phyloP scores from a whole-genome alignment of 2,113 vertebrate species.

The Mesocricetus auratus region DNA sequence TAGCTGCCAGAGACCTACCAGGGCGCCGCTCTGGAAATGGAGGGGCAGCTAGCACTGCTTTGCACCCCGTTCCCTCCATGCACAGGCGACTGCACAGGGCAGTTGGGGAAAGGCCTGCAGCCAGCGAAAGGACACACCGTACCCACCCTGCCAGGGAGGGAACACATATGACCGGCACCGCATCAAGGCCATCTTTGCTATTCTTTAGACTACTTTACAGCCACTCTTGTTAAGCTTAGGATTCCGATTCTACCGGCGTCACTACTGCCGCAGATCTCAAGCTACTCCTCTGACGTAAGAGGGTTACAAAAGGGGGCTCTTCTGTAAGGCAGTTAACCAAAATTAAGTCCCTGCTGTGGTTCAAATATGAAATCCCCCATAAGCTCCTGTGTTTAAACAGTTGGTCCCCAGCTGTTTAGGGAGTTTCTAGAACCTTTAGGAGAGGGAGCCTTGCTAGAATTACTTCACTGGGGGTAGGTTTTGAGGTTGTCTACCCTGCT shows the following conservation, averaged over 20 bases:
- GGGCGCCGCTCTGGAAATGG: not conserved
- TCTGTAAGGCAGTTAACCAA: not conserved
- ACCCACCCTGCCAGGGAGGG: not conserved
- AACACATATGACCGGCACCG: not conserved
- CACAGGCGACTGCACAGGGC: not conserved
- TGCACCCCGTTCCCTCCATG: too few species aligned
- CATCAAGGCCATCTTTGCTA: not conserved
- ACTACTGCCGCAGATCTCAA: not conserved
- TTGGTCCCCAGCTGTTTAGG: not conserved
- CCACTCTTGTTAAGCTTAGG: not conserved
- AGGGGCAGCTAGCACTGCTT: not conserved
- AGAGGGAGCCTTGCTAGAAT: not conserved
- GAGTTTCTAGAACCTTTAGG: not conserved
- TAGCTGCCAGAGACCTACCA: not conserved
- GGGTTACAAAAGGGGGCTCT: not conserved
- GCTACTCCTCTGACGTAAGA: not conserved
- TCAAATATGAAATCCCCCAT: too few species aligned
- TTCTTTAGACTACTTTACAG: not conserved
- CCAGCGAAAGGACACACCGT: not conserved
- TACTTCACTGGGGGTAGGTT: not conserved
- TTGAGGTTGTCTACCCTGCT: not conserved
- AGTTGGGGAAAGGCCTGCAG: not conserved
- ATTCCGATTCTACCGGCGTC: not conserved
- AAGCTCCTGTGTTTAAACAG: not conserved
- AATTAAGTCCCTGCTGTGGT: constrained; percentile 29